Percentiles rank a stretch among this genome's conserved stretches.
These are phyloP conservation scores for Pseudomyrmex flavicornis DNA, from an alignment of 1,140 invertebrate genomes.

Conservation along the genomic window DNA sequence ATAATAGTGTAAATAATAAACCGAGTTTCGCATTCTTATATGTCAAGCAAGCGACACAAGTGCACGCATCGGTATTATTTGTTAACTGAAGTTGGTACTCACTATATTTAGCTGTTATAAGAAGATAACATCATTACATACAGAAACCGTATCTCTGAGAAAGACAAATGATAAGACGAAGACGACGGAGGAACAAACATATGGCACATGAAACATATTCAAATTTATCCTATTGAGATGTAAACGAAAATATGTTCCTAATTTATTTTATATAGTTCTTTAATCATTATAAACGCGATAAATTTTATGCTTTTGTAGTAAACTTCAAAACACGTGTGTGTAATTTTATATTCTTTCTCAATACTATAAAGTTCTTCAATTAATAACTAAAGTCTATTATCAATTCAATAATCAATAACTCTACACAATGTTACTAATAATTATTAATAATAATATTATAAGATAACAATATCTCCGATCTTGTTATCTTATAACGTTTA, in stretches of 20 bases:
- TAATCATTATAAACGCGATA: too few relatives aligned
- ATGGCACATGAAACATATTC: background rate
- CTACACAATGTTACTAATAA: background rate
- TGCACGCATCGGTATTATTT: constrained; percentile 29
- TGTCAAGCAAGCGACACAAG: constrained; percentile 13
- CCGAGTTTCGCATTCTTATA: constrained; percentile 13
- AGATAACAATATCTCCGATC: background rate
- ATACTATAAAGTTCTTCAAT: too few relatives aligned
- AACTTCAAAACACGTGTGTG: too few relatives aligned
- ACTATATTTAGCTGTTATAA: constrained; percentile 75
- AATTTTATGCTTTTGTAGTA: too few relatives aligned
- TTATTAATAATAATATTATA: background rate
- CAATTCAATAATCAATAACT: background rate
- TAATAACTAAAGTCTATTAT: background rate
- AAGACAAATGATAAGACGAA: constrained; percentile 40
- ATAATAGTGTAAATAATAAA: background rate
- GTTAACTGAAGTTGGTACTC: constrained; percentile 53
- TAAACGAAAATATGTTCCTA: background rate
- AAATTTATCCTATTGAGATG: background rate
- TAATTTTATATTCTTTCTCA: too few relatives aligned
- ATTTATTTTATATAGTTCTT: background rate
- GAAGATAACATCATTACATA: constrained; percentile 66
- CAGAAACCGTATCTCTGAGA: constrained; percentile 10
- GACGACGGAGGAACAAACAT: background rate
- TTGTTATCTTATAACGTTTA: constrained; percentile 2